Evolutionary conservation across 1,140 invertebrate genomes (phyloP).

Genomic region (Orussus abietinus): DNA sequence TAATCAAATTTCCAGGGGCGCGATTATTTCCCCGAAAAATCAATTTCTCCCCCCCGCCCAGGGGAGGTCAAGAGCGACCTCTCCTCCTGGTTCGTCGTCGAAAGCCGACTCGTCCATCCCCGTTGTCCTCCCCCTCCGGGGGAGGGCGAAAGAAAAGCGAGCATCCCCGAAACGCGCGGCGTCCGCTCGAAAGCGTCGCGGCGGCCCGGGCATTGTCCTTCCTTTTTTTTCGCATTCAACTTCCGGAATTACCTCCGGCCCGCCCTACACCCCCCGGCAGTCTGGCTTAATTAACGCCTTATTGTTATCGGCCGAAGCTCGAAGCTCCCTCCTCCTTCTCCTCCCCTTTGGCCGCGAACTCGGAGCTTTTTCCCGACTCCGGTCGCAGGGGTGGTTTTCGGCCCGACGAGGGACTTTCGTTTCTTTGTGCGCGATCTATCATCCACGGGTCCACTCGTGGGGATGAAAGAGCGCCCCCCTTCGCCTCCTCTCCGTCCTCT

Average conservation of each 20-base stretch:
- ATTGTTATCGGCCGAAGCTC: constrained; percentile 16
- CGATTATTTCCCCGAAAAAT: no score
- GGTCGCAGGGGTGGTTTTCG: neutral
- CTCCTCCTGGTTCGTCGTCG: no score
- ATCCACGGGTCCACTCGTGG: constrained; percentile 10
- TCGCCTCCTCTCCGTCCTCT: no score
- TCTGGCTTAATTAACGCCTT: constrained; percentile 22
- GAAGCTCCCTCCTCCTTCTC: neutral
- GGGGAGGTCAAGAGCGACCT: no score
- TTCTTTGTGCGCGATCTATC: constrained; percentile 14
- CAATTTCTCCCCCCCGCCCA: no score
- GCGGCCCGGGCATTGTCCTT: constrained; percentile 4
- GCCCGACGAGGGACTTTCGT: constrained; percentile 12
- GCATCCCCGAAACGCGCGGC: neutral
- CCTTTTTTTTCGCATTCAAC: constrained; percentile 11
- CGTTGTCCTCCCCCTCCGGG: neutral
- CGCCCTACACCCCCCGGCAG: constrained; percentile 2
- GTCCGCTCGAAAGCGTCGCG: neutral
- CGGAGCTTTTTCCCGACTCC: constrained; percentile 8
- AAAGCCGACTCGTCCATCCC: no score
- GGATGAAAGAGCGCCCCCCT: constrained; percentile 13
- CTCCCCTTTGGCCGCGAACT: neutral
- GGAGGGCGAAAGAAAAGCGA: neutral
- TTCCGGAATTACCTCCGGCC: constrained; percentile 14
- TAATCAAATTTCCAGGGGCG: no score